These are phyloP conservation scores for Caradrina clavipalpis DNA, from an alignment of 2,888 invertebrate genomes.

Conservation along the genomic window DNA sequence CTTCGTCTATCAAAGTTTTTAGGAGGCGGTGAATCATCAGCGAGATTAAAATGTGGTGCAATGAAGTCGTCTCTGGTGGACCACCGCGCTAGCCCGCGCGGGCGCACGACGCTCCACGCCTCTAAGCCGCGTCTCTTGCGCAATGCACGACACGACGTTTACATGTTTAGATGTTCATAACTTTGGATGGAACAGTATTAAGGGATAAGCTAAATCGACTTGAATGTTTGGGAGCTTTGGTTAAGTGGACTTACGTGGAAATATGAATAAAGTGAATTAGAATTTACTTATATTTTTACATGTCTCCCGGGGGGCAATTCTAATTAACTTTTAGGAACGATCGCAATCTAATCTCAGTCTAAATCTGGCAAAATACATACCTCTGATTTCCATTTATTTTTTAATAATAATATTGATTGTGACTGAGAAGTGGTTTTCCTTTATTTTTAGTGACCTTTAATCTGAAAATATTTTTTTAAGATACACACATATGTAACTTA, in stretches of 20 bases:
- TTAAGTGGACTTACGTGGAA: conserved; percentile 24
- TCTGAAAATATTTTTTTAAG: no score
- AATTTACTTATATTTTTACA: conserved; percentile 5
- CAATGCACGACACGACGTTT: conserved; percentile 69
- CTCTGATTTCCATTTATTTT: no score
- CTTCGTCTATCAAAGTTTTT: conserved; percentile 58
- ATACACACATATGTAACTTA: no score
- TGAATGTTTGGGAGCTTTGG: conserved; percentile 27
- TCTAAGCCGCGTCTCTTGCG: conserved; percentile 70
- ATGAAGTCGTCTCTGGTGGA: conserved; percentile 67
- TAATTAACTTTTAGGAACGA: no score
- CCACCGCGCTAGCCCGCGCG: conserved; percentile 68
- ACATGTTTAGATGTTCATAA: conserved; percentile 62
- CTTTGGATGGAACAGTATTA: conserved; percentile 62
- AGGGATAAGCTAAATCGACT: conserved; percentile 52
- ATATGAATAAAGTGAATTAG: conserved; percentile 4
- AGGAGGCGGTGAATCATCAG: conserved; percentile 64
- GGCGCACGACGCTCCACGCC: conserved; percentile 76
- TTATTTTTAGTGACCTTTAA: no score
- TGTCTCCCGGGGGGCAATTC: neutral
- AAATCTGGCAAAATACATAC: no score
- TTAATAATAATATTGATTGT: no score
- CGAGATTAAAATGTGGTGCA: conserved; percentile 64
- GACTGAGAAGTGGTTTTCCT: no score
- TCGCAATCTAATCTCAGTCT: no score